Evolutionary conservation across 92 coral and sea anemone genomes (phyloP).

Genomic region (Porites divaricata): DNA sequence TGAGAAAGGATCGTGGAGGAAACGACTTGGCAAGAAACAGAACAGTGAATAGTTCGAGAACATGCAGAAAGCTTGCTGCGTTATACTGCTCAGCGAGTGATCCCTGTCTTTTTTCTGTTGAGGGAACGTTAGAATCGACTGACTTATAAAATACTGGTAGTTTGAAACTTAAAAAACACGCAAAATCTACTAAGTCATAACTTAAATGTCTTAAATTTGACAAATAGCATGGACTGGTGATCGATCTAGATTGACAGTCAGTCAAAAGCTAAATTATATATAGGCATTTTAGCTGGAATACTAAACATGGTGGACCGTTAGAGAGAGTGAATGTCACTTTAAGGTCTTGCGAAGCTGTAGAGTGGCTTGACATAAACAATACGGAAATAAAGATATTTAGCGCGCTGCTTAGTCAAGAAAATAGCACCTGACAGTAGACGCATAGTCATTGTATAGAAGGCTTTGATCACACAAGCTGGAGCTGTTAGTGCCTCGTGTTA

Average conservation of each 20-base stretch:
- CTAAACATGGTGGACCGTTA: too few relatives aligned
- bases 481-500: not conserved
- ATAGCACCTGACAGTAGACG: not conserved
- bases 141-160: too few relatives aligned
- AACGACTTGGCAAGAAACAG: constrained; percentile 29
- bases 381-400: not conserved
- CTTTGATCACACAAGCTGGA: not conserved
- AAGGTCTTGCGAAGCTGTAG: too few relatives aligned
- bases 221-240: too few relatives aligned
- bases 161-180: too few relatives aligned
- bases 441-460: not conserved
- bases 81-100: not conserved
- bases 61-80: not conserved
- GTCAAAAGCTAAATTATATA: too few relatives aligned
- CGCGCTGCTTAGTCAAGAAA: not conserved
- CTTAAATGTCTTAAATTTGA: too few relatives aligned
- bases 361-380: too few relatives aligned
- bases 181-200: too few relatives aligned
- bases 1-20: constrained; percentile 42
- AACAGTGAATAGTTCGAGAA: not conserved
- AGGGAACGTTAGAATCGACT: not conserved
- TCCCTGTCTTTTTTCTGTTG: not conserved
- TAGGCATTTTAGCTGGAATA: too few relatives aligned
- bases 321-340: too few relatives aligned
- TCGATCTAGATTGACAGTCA: too few relatives aligned